These are phyloP conservation scores for Bergia puertoricense DNA, from an alignment of 92 coral and sea anemone species.

Conservation along the genomic window DNA sequence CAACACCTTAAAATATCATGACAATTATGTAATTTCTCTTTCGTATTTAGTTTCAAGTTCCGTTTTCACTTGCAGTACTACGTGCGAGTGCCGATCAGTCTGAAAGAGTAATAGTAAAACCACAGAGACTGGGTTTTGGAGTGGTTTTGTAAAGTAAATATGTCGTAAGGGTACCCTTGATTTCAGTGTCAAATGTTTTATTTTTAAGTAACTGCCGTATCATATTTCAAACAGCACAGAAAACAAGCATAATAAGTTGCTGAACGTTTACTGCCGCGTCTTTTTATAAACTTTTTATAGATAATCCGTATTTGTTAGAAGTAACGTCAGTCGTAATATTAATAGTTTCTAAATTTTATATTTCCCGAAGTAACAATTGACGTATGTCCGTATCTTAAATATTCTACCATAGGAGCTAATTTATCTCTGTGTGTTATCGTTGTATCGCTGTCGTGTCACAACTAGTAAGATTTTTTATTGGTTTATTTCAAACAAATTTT, in stretches of 20 bases:
- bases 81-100: background rate
- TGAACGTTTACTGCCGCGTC: too few species aligned
- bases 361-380: background rate
- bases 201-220: background rate
- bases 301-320: background rate
- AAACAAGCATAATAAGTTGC: too few species aligned
- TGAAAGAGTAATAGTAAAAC: background rate
- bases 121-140: background rate
- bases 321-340: background rate
- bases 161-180: background rate
- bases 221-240: background rate
- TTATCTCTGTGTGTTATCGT: too few species aligned
- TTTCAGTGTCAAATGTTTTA: background rate
- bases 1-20: background rate
- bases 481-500: background rate
- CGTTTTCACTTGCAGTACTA: background rate
- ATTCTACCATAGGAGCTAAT: background rate
- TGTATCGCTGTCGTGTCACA: background rate
- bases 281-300: too few species aligned
- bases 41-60: background rate
- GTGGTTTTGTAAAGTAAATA: slow-evolving; percentile 14
- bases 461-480: background rate
- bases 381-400: too few species aligned
- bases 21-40: background rate
- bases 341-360: too few species aligned